A percentile compares a stretch with the other conserved stretches of the same genome.
Evolutionary conservation across 2,888 invertebrate genomes (phyloP).

Genomic region (Aelia acuminata): DNA sequence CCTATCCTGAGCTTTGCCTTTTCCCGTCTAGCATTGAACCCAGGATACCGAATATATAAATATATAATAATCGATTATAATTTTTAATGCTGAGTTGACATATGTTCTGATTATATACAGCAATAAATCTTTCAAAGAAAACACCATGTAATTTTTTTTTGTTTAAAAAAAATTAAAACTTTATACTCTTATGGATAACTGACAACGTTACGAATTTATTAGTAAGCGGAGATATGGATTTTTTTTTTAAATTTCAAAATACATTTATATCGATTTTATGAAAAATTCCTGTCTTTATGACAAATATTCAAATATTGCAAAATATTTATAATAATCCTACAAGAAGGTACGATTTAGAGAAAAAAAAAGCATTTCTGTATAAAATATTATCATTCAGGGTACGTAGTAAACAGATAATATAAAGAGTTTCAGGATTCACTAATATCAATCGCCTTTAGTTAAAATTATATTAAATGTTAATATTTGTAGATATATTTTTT

Average conservation of each 20-base stretch:
- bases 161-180: too few species aligned
- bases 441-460: too few species aligned
- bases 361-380: too few species aligned
- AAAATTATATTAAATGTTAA: too few species aligned
- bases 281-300: not conserved
- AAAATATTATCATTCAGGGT: too few species aligned
- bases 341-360: too few species aligned
- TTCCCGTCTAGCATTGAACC: not conserved
- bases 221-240: not conserved
- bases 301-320: not conserved
- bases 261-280: not conserved
- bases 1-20: not conserved
- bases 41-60: slow-evolving; percentile 13
- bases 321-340: not conserved
- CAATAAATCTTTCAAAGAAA: slow-evolving; percentile 26
- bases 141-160: not conserved
- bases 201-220: not conserved
- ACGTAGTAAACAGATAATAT: too few species aligned
- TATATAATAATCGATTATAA: slow-evolving; percentile 36
- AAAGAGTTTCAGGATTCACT: too few species aligned
- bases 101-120: not conserved
- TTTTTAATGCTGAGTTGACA: slow-evolving; percentile 31
- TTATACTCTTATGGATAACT: not conserved
- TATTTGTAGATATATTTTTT: too few species aligned
- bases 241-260: not conserved